Evolutionary conservation across 2,888 invertebrate species (phyloP).

Genomic region (Saturnia japonica): DNA sequence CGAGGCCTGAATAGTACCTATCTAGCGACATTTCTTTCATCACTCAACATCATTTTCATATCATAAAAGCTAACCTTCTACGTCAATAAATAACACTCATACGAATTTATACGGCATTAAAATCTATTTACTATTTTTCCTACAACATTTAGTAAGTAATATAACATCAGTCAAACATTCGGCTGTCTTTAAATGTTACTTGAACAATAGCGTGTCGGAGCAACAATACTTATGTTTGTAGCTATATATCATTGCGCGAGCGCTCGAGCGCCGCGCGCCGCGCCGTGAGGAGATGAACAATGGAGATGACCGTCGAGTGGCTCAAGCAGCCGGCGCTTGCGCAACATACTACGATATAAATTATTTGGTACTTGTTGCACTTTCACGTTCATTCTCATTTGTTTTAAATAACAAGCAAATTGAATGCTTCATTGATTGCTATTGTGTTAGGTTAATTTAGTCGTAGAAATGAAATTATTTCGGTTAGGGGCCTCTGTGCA

Average conservation of each 20-base stretch:
- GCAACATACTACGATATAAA: slow-evolving; percentile 33
- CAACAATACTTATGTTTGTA: slow-evolving; percentile 24
- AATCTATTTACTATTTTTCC: background rate
- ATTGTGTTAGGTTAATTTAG: too few species aligned
- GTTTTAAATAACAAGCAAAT: background rate
- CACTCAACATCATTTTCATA: too few species aligned
- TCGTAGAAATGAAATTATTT: too few species aligned
- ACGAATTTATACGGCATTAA: background rate
- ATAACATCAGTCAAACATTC: slow-evolving; percentile 19
- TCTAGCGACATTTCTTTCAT: too few species aligned
- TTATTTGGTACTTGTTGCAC: slow-evolving; percentile 51
- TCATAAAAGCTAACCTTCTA: too few species aligned
- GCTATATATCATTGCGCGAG: slow-evolving; percentile 53
- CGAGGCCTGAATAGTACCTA: too few species aligned
- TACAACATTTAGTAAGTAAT: slow-evolving; percentile 12
- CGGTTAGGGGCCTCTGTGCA: too few species aligned
- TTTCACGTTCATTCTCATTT: background rate
- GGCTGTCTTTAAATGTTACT: background rate
- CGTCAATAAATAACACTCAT: too few species aligned
- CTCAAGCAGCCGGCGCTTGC: slow-evolving; percentile 65
- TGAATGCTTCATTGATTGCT: too few species aligned
- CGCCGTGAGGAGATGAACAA: slow-evolving; percentile 53
- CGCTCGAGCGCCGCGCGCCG: too few species aligned
- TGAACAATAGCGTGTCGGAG: slow-evolving; percentile 39
- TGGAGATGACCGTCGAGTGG: slow-evolving; percentile 38